A percentile compares a stretch with the other conserved stretches of the same genome.
Conservation (phyloP, 2,888 invertebrate species). For the Melieria crassipennis region DNA sequence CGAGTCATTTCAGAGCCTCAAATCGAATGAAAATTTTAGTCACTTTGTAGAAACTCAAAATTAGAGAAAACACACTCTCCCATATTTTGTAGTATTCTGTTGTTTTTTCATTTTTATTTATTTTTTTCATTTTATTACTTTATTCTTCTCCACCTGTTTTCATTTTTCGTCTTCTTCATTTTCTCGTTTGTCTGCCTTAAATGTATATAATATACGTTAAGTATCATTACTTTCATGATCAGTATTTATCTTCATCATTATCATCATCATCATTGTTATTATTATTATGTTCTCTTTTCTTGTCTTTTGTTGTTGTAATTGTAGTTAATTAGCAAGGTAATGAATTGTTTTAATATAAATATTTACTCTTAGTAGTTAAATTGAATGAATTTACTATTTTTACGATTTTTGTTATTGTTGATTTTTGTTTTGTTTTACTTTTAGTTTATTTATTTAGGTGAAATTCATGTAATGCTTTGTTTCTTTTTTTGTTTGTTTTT, state of each 20-base stretch:
- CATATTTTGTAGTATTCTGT: neutral
- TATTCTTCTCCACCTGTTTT: conserved; percentile 20
- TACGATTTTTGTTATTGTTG: conserved; percentile 32
- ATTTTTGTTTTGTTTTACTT: conserved; percentile 40
- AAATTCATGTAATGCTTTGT: conserved; percentile 32
- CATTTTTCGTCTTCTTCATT: neutral
- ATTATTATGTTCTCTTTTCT: conserved; percentile 5
- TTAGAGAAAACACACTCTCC: no score
- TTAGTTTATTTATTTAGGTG: conserved; percentile 48
- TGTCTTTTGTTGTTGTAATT: conserved; percentile 27
- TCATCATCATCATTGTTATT: neutral
- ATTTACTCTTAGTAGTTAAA: conserved; percentile 37
- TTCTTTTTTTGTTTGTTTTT: conserved; percentile 35
- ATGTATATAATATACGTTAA: conserved; percentile 21
- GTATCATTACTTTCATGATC: conserved; percentile 16
- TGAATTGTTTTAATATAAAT: conserved; percentile 32
- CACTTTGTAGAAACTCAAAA: no score
- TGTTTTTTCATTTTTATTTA: conserved; percentile 19
- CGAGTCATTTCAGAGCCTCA: no score
- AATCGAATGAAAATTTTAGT: no score
- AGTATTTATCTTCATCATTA: conserved; percentile 21
- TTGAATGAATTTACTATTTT: conserved; percentile 42
- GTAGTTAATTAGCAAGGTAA: conserved; percentile 28
- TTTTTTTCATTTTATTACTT: conserved; percentile 13
- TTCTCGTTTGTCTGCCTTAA: conserved; percentile 8